Evolutionary conservation across 2,888 invertebrate genomes (phyloP), one percentile per base, ranked within the genome.

Genomic region (Harmothoe impar): DNA sequence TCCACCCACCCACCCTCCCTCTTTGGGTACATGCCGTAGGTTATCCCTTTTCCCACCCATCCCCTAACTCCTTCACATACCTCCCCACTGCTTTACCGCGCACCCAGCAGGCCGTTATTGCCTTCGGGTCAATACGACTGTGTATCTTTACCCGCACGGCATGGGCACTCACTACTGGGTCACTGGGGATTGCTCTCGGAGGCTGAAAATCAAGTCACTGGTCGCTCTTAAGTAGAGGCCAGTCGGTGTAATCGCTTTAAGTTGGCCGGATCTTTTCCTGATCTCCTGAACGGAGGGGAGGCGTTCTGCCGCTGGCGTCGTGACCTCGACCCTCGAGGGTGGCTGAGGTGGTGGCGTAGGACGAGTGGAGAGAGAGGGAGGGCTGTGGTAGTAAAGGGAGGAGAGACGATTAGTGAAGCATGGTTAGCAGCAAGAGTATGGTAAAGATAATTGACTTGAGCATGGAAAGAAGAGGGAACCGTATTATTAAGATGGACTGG

Each of bases 181-280:
- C 81, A 81, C 33, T 43, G 81, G 81, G 81, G 81, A 81, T 81
- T 81, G 81, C 81, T 81, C 81, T 43, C 5, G n/a, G 0, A 43
- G 81, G 81, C 81, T 33, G 81, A 81, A 81, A 81, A 81, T 81
- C 81, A 81, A 81, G 81, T 81, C 81, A 35, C 81, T 20, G n/a
- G 35, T 17, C 33, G 81, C 81, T 43, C 25, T 81, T 81, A 81
- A 81, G 81, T 15, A 81, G 81, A 43, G 81, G 35, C 81, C 43
- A 43, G 81, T 81, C 81, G 81, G 81, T 43, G 81, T 35, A 43
- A 81, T 81, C 81, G 81, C 81, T 20, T 81, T 81, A 81, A 81
- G 81, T 81, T 43, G 43, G 43, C 43, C 29, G 72, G 72, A 72
- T 81, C 81, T 43, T 17, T 43, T 25, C 5, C 77, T 77, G 77